Conservation (phyloP, 1,140 invertebrate species). For the Holcopasites calliopsidis region DNA sequence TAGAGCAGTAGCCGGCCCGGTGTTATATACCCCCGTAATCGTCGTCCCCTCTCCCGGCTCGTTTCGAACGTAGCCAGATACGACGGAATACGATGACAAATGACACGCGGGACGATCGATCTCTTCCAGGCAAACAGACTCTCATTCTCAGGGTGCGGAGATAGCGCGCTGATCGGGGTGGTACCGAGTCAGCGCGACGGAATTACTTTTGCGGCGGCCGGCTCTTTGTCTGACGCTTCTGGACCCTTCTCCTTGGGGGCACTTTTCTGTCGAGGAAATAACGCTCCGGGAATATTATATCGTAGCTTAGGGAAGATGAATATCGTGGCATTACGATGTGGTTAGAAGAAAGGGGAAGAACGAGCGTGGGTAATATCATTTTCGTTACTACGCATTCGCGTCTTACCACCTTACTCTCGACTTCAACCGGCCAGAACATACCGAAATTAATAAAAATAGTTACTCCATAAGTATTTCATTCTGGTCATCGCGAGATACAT, state of each 20-base stretch:
- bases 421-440: too few species aligned
- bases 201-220: constrained; percentile 24
- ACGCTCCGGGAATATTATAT: too few species aligned
- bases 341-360: not conserved
- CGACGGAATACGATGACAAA: constrained; percentile 75
- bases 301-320: not conserved
- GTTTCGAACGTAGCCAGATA: constrained; percentile 40
- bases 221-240: constrained; percentile 12
- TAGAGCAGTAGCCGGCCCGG: too few species aligned
- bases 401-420: too few species aligned
- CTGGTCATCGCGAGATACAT: not conserved
- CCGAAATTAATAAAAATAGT: too few species aligned
- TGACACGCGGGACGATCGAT: constrained; percentile 67
- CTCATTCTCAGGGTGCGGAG: constrained; percentile 11
- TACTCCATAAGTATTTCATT: not conserved
- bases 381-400: too few species aligned
- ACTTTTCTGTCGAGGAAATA: not conserved
- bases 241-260: not conserved
- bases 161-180: not conserved
- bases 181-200: not conserved
- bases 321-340: not conserved
- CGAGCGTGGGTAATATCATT: too few species aligned
- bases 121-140: constrained; percentile 67
- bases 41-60: not conserved
- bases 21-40: too few species aligned